Evolutionary conservation across 2,888 invertebrate genomes (phyloP).

Genomic region (Microchrysa polita): DNA sequence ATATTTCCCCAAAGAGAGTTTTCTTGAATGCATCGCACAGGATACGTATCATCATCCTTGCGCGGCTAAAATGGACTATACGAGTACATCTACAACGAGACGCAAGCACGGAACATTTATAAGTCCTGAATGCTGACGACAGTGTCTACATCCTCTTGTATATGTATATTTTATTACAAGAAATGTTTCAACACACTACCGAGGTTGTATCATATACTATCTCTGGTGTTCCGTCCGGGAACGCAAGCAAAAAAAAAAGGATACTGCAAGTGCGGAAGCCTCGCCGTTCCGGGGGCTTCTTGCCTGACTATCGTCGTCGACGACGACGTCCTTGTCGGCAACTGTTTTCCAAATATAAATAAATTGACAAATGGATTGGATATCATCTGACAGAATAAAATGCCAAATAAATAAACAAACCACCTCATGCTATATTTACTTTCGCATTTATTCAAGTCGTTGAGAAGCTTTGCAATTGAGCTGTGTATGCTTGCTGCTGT

Average conservation of each 20-base stretch:
- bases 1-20: constrained; percentile 28
- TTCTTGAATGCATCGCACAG: constrained; percentile 20
- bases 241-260: too few species aligned
- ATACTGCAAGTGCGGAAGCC: background rate
- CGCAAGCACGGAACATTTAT: constrained; percentile 14
- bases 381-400: constrained; percentile 50
- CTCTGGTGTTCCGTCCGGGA: too few species aligned
- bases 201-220: constrained; percentile 16
- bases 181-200: background rate
- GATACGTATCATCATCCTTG: background rate
- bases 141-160: constrained; percentile 17
- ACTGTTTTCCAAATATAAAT: constrained; percentile 45
- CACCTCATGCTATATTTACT: constrained; percentile 37
- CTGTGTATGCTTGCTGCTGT: background rate
- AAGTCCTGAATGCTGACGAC: background rate
- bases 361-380: constrained; percentile 52
- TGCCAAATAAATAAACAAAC: constrained; percentile 48
- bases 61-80: too few species aligned
- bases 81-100: background rate
- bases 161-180: background rate
- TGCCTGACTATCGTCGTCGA: constrained; percentile 8
- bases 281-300: background rate
- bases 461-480: constrained; percentile 14
- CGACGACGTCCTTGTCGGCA: constrained; percentile 5
- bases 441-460: constrained; percentile 40